Evolutionary conservation across 1,140 invertebrate species (phyloP).

Genomic region (Portunus trituberculatus): DNA sequence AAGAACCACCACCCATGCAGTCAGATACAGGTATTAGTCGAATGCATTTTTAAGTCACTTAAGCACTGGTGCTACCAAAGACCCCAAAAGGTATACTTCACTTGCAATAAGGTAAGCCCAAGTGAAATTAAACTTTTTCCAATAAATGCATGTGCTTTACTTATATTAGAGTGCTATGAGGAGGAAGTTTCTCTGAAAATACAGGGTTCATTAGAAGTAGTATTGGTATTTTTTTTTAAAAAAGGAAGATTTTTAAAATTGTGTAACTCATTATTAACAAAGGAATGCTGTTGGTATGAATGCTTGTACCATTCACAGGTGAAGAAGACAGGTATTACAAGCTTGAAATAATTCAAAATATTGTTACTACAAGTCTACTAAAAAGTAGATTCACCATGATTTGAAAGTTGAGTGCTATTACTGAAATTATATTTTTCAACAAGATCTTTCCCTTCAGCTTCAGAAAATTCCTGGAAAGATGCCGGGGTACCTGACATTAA

Average conservation of each 20-base stretch:
- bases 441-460: neutral
- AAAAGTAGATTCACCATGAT: neutral
- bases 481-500: neutral
- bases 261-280: conserved; percentile 30
- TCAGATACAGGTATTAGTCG: conserved; percentile 44
- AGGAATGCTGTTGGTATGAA: conserved; percentile 16
- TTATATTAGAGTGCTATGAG: neutral
- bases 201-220: neutral
- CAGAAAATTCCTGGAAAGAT: neutral
- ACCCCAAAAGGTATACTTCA: conserved; percentile 25
- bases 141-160: no score
- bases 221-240: neutral
- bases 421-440: neutral
- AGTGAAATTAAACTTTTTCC: neutral
- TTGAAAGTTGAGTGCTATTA: neutral
- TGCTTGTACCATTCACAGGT: neutral
- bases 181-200: neutral
- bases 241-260: neutral
- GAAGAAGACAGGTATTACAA: neutral
- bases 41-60: conserved; percentile 39
- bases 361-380: neutral
- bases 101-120: neutral
- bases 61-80: conserved; percentile 54
- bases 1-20: conserved; percentile 75
- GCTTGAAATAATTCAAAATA: conserved; percentile 1